Evolutionary conservation across 2,888 invertebrate genomes (phyloP), one percentile per base, ranked within the genome.

Genomic region (Latrodectus hesperus): DNA sequence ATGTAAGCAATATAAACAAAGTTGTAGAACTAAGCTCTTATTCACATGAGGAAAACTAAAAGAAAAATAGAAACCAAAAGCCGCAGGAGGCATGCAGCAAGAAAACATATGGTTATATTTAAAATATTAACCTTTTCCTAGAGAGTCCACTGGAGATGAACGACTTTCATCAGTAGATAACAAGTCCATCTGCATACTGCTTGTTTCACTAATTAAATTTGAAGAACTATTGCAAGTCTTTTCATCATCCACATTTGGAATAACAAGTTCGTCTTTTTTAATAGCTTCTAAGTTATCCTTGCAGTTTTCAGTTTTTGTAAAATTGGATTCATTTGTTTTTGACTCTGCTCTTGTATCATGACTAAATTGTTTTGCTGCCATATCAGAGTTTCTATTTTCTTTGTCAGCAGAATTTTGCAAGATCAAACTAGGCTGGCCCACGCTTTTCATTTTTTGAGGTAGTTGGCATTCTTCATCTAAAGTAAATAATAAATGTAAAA

Each of bases 91-190:
- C 38, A 38, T 38, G 38, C 38, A 38, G 55, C 71, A 72, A 22
- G 22, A 8, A 55, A 73, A 12, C 16, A 55, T 16, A 55, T 67
- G 9, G 49, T n/a, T 16, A 65, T 22, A 64, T 49, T n/a, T 78
- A 64, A 51, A 72, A 86, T 70, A 81, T 86, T 64, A 86, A 86
- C 86, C 86, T 86, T 86, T 86, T 73, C 86, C 86, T 22, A 81
- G 72, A 14, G 86, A 86, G 22, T 86, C 86, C 38, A 86, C 76
- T 26, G 86, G 81, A 51, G 86, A 86, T 67, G 67, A 86, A 64
- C 81, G 75, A 11, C 60, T 65, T 74, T 76, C 81, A 72, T 86
- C 81, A 38, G 71, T 52, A 26, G 81, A 80, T 17, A 80, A 64
- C 16, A 76, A 67, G 52, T 67, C 73, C 38, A 68, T 72, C 38